Conservation (phyloP, 2,888 invertebrate species). For the Panopea generosa region DNA sequence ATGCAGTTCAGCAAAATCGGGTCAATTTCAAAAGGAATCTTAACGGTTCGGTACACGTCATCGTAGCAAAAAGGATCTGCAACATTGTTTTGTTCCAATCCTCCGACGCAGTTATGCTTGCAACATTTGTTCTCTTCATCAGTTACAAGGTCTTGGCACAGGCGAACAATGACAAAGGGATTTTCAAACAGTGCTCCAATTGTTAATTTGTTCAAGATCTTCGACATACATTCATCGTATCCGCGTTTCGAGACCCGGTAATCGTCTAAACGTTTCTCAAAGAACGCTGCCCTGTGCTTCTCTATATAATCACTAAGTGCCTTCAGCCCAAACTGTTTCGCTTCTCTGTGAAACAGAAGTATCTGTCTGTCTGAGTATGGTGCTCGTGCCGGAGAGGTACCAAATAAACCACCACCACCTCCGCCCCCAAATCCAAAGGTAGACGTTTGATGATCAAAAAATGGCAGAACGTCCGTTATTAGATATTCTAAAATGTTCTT, state of each 20-base stretch:
- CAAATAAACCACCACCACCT: neutral
- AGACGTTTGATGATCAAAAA: too few relatives aligned
- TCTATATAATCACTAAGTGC: constrained; percentile 22
- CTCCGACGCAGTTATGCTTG: constrained; percentile 17
- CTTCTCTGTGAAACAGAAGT: constrained; percentile 66
- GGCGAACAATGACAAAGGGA: constrained; percentile 9
- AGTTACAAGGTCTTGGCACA: constrained; percentile 16
- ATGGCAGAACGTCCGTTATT: neutral
- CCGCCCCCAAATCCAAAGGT: neutral
- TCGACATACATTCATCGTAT: constrained; percentile 25
- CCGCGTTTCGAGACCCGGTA: constrained; percentile 25
- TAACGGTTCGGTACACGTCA: constrained; percentile 22
- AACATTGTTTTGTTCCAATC: constrained; percentile 1
- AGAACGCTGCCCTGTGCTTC: constrained; percentile 23
- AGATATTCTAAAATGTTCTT: constrained; percentile 77
- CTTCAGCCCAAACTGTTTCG: constrained; percentile 72
- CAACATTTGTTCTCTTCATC: constrained; percentile 27
- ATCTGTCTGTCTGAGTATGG: neutral
- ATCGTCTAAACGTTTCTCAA: constrained; percentile 23
- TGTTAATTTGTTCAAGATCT: constrained; percentile 27
- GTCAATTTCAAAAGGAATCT: constrained; percentile 30
- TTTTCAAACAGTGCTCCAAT: constrained; percentile 23
- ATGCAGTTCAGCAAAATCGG: constrained; percentile 28
- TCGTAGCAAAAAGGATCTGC: neutral
- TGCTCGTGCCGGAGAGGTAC: too few relatives aligned